Evolutionary conservation across 2,113 vertebrate genomes (phyloP), one percentile per base, ranked within the genome.

Genomic region (Sitta europaea): DNA sequence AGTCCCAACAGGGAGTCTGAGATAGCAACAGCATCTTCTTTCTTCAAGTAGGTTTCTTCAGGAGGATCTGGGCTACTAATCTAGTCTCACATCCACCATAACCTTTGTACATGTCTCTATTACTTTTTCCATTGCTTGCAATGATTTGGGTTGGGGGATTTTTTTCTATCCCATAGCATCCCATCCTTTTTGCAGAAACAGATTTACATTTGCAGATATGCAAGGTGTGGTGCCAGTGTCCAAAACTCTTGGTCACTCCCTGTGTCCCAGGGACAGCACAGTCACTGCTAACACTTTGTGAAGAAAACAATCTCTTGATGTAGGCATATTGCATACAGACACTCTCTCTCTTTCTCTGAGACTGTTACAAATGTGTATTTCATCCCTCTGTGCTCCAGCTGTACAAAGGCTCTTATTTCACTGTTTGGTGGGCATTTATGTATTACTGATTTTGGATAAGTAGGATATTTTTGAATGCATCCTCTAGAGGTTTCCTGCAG

Each of bases 401-500:
- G 48, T 48, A 70, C 33, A 63, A 47, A 81, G 38, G 42, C 67
- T 78, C 73, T 78, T n/a, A 57, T 47, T 70, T 76, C 3, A 3
- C 71, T 74, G 16, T 77, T 86, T 80, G 75, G 31, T 86, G 93
- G 71, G 36, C 55, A 67, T 74, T 89, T 78, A 48, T 75, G 18
- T 92, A 55, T 71, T 87, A 50, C 87, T 73, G 82, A 82, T 90
- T 94, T 88, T 67, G 72, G 92, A 86, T 86, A 91, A 81, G 51
- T 29, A 94, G 48, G 66, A 29, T 79, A 71, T 88, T 82, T 94
- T 86, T 94, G 50, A 96, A 87, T 83, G 33, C 75, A 81, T 81
- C 77, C 86, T 94, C 71, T 83, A 78, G 81, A 96, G 72, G 84
- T 90, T 96, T 96, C 91, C 89, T 84, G 86, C 84, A 86, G 92